A percentile compares a stretch with the other conserved stretches of the same genome.
These are phyloP conservation scores for Phylloscopus whistleri DNA, from an alignment of 2,113 vertebrate species.

Conservation along the genomic window DNA sequence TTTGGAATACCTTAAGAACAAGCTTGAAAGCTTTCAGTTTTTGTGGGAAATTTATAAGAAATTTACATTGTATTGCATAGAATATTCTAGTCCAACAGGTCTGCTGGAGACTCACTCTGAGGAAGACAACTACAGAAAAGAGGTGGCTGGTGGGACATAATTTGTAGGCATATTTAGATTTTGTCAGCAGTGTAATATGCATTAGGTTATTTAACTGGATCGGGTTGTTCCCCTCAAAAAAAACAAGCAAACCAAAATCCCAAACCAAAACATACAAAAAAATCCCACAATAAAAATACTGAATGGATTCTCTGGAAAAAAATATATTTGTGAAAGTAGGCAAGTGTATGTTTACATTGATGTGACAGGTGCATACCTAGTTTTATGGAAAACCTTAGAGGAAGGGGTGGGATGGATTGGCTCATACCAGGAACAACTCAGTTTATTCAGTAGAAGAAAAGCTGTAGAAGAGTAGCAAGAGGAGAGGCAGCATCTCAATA, in stretches of 20 bases:
- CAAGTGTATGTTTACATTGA: background rate
- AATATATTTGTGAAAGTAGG: background rate
- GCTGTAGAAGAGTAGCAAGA: background rate
- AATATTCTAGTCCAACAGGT: background rate
- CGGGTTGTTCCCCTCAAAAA: fast-evolving
- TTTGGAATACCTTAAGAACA: background rate
- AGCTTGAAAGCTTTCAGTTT: background rate
- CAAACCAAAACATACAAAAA: background rate
- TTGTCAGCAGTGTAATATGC: background rate
- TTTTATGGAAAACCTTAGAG: background rate
- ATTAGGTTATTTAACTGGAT: background rate
- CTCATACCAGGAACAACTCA: background rate
- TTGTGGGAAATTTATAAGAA: background rate
- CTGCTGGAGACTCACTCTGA: background rate
- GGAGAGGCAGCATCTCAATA: background rate
- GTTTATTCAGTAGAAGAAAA: background rate
- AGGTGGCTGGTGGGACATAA: background rate
- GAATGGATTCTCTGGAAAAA: background rate
- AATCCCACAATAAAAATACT: background rate
- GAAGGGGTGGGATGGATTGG: background rate
- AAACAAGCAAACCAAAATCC: background rate
- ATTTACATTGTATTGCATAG: background rate
- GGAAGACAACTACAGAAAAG: background rate
- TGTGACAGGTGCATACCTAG: background rate
- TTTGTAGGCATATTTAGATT: background rate